phyloP scores from a whole-genome alignment of 2,113 vertebrate species.

The Sorex fumeus region DNA sequence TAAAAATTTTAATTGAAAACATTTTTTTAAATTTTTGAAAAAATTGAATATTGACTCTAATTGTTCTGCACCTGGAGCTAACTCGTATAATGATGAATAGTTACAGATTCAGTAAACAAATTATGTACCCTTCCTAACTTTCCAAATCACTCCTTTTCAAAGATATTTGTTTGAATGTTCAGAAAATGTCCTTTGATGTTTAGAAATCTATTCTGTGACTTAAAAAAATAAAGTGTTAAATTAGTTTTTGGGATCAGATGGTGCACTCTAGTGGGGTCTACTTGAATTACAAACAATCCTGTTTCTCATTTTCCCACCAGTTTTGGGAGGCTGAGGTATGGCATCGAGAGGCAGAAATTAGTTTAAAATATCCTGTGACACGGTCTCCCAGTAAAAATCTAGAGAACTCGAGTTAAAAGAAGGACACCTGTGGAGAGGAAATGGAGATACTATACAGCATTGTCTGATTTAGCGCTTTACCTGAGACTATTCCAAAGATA shows the following conservation, averaged over 20 bases:
- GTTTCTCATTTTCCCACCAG: not conserved
- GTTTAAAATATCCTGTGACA: not conserved
- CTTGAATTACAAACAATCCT: constrained; percentile 50
- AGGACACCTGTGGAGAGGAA: not conserved
- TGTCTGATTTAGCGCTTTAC: too few species aligned
- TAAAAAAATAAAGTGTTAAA: not conserved
- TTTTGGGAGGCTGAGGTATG: not conserved
- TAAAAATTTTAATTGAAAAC: constrained; percentile 24
- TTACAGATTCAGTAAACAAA: constrained; percentile 61
- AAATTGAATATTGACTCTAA: not conserved
- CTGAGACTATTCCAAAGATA: too few species aligned
- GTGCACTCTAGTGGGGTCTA: constrained; percentile 36
- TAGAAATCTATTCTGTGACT: constrained; percentile 16
- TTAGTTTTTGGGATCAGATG: not conserved
- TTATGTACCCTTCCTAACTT: constrained; percentile 29
- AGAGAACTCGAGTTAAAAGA: not conserved
- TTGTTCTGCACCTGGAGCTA: not conserved
- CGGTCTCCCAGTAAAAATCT: constrained; percentile 7
- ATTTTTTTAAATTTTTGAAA: too few species aligned
- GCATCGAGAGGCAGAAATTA: not conserved
- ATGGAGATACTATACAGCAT: not conserved
- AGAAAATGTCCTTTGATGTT: constrained; percentile 19
- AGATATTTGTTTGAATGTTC: constrained; percentile 5
- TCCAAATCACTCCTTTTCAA: constrained; percentile 13
- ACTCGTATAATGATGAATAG: not conserved